A percentile compares a stretch with the other conserved stretches of the same genome.
Conservation (phyloP, 2,888 invertebrate genomes). For the Lasioglossum pauxillum region DNA sequence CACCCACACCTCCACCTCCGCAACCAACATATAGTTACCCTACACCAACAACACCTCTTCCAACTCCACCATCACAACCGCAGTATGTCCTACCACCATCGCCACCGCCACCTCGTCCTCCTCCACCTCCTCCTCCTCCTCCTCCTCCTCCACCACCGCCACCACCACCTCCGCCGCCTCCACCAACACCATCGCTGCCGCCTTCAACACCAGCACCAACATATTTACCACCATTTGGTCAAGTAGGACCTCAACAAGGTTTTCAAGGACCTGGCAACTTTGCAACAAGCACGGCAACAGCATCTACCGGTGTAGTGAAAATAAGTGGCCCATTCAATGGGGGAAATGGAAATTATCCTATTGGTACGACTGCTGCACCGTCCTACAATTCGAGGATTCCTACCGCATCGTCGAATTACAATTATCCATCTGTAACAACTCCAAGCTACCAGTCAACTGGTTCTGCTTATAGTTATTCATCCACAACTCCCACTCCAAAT, state of each 20-base stretch:
- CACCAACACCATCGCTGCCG: constrained; percentile 37
- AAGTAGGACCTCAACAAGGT: background rate
- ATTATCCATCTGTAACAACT: constrained; percentile 27
- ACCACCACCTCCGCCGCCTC: background rate
- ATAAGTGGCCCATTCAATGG: constrained; percentile 11
- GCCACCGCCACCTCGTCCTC: constrained; percentile 14
- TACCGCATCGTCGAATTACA: constrained; percentile 11
- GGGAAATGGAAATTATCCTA: background rate
- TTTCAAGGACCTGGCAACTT: background rate
- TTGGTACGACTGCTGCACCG: background rate
- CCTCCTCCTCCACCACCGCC: constrained; percentile 23
- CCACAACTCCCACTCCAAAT: background rate
- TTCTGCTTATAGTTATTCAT: constrained; percentile 6
- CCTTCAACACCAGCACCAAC: constrained; percentile 62
- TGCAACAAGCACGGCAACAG: background rate
- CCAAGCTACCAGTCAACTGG: constrained; percentile 20
- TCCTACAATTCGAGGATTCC: background rate
- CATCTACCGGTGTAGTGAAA: background rate
- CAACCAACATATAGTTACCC: constrained; percentile 20
- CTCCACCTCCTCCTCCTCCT: background rate
- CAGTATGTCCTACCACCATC: constrained; percentile 28
- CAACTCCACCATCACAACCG: constrained; percentile 39
- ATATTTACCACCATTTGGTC: constrained; percentile 65
- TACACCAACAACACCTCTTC: constrained; percentile 50
- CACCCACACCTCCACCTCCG: constrained; percentile 43